Base-by-base conservation (phyloP, 2,113 vertebrate species). In the Cyprichromis sp. region DNA sequence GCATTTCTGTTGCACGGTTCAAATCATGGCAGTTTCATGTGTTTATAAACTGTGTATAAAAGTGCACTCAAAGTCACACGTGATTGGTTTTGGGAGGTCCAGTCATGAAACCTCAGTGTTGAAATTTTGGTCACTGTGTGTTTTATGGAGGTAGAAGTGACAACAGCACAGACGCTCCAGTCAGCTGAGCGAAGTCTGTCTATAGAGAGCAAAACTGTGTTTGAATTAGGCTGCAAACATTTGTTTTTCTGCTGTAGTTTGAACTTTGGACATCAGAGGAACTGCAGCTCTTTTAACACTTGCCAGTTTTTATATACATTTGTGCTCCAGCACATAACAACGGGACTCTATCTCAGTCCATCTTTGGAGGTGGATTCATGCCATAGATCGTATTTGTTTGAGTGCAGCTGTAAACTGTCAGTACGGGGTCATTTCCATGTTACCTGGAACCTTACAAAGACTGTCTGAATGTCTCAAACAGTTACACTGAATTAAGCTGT, bases 171-270 rank as follows among this genome's bases (percentile, higher is more conserved):
- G 2, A n/a, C 2, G 2, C 54, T 26, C 54, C 0, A 57, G 21
- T 31, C 31, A 61, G 57, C 29, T 17, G 14, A 61, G 29, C 3
- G 9, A 36, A 3, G 6, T 29, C 0, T 16, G 0, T 16, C 7
- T 16, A 29, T 59, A 29, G 7, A 59, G 55, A 59, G 55, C 55
- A 59, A 59, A 9, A 16, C 7, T 8, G 13, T 59, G 13, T 59
- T 29, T 59, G 55, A 16, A 59, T 59, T 7, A 57, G 50, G 53
- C 5, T 21, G 52, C 54, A 57, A 26, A 57, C 54, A 5, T 57
- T 8, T 29, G 54, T 57, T 57, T 29, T 57, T 57, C 55, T 59
- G 55, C 55, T 8, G 24, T 29, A 59, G 24, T 59, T 26, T 26
- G 11, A 26, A 57, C 54, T 55, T 55, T 29, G 24, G 24, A 57